Base-by-base conservation (phyloP, 2,113 vertebrate species). In the Tachycineta bicolor region DNA sequence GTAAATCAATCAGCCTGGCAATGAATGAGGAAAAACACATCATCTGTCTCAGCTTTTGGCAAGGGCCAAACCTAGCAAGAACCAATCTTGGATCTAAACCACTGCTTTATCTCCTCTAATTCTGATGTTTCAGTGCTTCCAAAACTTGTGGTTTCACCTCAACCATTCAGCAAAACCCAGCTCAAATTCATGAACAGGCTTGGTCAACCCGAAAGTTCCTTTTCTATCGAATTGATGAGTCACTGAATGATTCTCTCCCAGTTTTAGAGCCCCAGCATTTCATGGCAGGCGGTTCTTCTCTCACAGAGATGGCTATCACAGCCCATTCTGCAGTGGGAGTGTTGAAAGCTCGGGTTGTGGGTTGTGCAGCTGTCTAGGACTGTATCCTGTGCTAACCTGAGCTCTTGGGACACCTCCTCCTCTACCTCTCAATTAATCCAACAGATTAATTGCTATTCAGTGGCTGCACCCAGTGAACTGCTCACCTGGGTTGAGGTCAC, bases 171-270 rank as follows among this genome's bases (percentile, higher is more conserved):
- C 34, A 83, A 86, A 90, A 89, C 67, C 46, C 39, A 67, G 6
- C 79, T 62, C 37, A 11, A 53, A 74, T 12, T 47, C 64, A 89
- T 20, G 43, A 83, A 59, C n/a, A 25, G 56, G 39, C 50, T 95
- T 74, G 58, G 73, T 80, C 73, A 90, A 44, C 44, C 76, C 1
- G 9, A 65, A 89, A 93, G 56, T 53, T 52, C 47, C 31, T 94
- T 89, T 97, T 96, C 86, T 67, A 94, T 64, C 46, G 81, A 97
- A 96, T 0, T 47, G 64, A 26, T 94, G 91, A 95, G 68, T 96
- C 95, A 92, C 6, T n/a, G 69, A 68, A 60, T 0, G 8, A 16
- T 78, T 75, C 67, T 94, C 56, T 95, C 83, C 94, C 49, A 46
- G 37, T 19, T 89, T 46, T 85, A 20, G 75, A 77, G 59, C 64